phyloP scores from a whole-genome alignment of 2,888 invertebrate genomes.

The Ormyrus nitidulus region DNA sequence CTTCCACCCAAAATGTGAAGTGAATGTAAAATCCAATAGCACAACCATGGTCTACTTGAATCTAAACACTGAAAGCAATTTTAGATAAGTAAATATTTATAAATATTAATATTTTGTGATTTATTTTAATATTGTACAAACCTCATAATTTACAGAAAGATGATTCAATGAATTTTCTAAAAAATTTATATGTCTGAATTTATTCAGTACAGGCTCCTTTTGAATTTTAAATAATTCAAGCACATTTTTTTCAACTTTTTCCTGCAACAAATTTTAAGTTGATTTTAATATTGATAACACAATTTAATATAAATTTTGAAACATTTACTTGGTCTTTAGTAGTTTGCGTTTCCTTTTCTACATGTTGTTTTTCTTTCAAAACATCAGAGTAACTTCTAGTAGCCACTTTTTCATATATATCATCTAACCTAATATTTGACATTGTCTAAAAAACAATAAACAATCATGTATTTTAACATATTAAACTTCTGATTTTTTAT shows the following conservation, averaged over 20 bases:
- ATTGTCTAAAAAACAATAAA: slow-evolving; percentile 59
- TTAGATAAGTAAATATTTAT: neutral
- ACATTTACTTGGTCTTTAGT: slow-evolving; percentile 79
- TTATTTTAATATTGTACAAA: slow-evolving; percentile 37
- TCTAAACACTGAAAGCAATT: slow-evolving; percentile 82
- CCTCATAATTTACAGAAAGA: slow-evolving; percentile 84
- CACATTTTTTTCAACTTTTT: slow-evolving; percentile 78
- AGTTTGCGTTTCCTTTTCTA: slow-evolving; percentile 79
- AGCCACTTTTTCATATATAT: slow-evolving; percentile 59
- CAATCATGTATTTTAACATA: neutral
- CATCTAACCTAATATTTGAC: slow-evolving; percentile 63
- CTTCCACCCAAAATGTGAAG: slow-evolving; percentile 85
- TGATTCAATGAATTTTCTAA: slow-evolving; percentile 82
- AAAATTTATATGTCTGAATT: slow-evolving; percentile 81
- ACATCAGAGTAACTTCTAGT: slow-evolving; percentile 70
- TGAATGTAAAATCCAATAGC: slow-evolving; percentile 97
- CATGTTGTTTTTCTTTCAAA: slow-evolving; percentile 77
- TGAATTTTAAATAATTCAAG: slow-evolving; percentile 77
- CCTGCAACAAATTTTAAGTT: slow-evolving; percentile 69
- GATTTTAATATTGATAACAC: too few relatives aligned
- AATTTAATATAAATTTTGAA: neutral
- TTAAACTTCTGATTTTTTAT: too few relatives aligned
- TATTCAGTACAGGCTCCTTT: slow-evolving; percentile 80
- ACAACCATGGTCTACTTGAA: slow-evolving; percentile 96
- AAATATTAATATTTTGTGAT: neutral